A percentile compares a stretch with the other conserved stretches of the same genome.
Conservation (phyloP, 2,888 invertebrate species). For the Polylopha cassiicola region DNA sequence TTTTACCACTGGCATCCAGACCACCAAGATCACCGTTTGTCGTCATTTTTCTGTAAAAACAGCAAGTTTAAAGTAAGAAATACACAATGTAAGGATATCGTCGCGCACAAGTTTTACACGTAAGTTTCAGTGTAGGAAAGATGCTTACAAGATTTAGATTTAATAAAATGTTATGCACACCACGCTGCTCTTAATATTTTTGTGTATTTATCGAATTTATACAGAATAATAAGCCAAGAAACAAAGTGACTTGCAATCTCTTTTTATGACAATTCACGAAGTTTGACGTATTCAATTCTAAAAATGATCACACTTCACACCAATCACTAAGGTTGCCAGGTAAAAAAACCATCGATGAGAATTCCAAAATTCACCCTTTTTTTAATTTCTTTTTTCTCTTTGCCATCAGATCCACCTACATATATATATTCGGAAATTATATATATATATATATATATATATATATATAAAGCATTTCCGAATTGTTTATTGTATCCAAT, state of each 20-base stretch:
- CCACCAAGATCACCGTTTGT: constrained; percentile 62
- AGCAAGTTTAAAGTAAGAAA: constrained; percentile 23
- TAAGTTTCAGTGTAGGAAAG: too few relatives aligned
- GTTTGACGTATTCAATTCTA: constrained; percentile 11
- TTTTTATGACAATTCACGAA: constrained; percentile 14
- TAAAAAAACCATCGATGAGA: too few relatives aligned
- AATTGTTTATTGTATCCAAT: too few relatives aligned
- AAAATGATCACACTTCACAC: too few relatives aligned
- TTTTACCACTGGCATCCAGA: constrained; percentile 69
- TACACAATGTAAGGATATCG: constrained; percentile 1
- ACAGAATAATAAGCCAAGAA: constrained; percentile 13
- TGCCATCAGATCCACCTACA: too few relatives aligned
- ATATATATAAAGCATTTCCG: too few relatives aligned
- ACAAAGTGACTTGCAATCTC: constrained; percentile 19
- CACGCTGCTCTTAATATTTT: neutral
- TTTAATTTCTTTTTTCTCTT: neutral
- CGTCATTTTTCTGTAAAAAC: constrained; percentile 46
- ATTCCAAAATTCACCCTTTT: too few relatives aligned
- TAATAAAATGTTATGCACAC: neutral
- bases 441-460: too few relatives aligned
- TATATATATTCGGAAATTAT: too few relatives aligned
- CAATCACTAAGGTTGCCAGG: too few relatives aligned
- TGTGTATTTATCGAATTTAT: constrained; percentile 3
- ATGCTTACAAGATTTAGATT: neutral
- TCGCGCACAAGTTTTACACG: too few relatives aligned